phyloP scores from a whole-genome alignment of 2,888 invertebrate species.

The Halictus ligatus region DNA sequence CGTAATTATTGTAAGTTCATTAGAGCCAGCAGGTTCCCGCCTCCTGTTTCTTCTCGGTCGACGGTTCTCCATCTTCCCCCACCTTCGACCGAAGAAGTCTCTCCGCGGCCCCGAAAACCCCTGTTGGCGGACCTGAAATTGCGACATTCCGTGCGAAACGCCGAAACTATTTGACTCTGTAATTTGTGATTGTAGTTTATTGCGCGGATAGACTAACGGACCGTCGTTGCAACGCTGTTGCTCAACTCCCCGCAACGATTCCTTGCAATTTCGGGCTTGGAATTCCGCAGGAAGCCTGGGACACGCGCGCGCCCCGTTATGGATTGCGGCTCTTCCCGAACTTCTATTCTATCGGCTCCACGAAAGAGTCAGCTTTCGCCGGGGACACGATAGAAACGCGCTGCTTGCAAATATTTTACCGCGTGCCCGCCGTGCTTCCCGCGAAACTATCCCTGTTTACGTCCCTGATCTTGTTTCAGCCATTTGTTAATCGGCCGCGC shows the following conservation, averaged over 20 bases:
- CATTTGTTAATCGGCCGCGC: neutral
- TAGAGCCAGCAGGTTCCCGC: constrained; percentile 76
- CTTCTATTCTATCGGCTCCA: constrained; percentile 56
- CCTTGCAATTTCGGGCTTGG: constrained; percentile 72
- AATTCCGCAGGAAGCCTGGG: constrained; percentile 67
- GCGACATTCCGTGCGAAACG: constrained; percentile 84
- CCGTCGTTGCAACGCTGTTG: constrained; percentile 64
- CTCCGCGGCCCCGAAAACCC: constrained; percentile 70
- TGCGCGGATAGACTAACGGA: constrained; percentile 82
- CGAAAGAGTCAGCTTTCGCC: constrained; percentile 39
- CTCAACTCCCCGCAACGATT: constrained; percentile 72
- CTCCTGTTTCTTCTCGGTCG: constrained; percentile 60
- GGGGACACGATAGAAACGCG: neutral
- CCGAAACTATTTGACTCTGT: constrained; percentile 84
- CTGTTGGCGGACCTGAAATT: constrained; percentile 79
- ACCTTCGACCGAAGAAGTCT: constrained; percentile 72
- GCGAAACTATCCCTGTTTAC: constrained; percentile 1
- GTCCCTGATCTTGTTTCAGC: neutral
- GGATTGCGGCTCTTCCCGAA: constrained; percentile 65
- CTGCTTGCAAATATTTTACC: constrained; percentile 24
- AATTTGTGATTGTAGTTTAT: constrained; percentile 85
- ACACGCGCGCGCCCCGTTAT: constrained; percentile 61
- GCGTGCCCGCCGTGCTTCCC: neutral
- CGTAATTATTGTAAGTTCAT: constrained; percentile 84
- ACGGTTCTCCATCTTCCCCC: constrained; percentile 56